Evolutionary conservation across 2,113 vertebrate genomes (phyloP), one percentile per base, ranked within the genome.

Genomic region (Laticauda colubrina): DNA sequence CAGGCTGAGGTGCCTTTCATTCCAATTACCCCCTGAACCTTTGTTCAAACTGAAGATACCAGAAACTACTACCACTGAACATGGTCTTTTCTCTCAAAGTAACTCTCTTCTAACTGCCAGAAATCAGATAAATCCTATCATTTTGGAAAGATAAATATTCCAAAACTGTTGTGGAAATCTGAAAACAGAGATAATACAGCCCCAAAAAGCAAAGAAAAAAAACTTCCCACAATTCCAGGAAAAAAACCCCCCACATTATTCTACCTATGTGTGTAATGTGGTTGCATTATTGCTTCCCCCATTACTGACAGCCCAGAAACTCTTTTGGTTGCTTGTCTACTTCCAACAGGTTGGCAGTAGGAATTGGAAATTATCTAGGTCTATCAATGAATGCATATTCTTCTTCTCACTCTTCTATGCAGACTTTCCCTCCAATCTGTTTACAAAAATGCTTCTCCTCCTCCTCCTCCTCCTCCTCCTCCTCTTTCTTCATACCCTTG

Each of bases 201-300:
- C 69, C 18, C 39, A 81, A 39, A 81, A 39, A 81, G 15, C 34
- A 81, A 81, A 81, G 34, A 75, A 75, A 75, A 57, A 75, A 75
- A 75, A 75, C 69, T 75, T 39, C n/a, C 69, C 69, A 39, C 7
- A 39, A 81, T 81, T 81, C 34, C 69, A 39, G 34, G 69, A 3
- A 34, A 34, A 75, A 7, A 3, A 0, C 5, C 5, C 10, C 5
- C 5, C 10, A 75, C 2, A 0, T 18, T 5, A 39, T 81, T 39
- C 34, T 81, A 39, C 20, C 69, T 81, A 3, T 81, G 69, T 21
- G 69, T 56, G 87, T 39, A 48, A 87, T 21, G 18, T 10, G 26
- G 53, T n/a, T 26, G 18, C 53, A 55, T 55, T 18, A 88, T 39
- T n/a, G 51, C 6, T 56, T n/a, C 53, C 21, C 53, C 51, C 51